Conservation (phyloP, 2,888 invertebrate genomes). For the Hyppa rectilinea region DNA sequence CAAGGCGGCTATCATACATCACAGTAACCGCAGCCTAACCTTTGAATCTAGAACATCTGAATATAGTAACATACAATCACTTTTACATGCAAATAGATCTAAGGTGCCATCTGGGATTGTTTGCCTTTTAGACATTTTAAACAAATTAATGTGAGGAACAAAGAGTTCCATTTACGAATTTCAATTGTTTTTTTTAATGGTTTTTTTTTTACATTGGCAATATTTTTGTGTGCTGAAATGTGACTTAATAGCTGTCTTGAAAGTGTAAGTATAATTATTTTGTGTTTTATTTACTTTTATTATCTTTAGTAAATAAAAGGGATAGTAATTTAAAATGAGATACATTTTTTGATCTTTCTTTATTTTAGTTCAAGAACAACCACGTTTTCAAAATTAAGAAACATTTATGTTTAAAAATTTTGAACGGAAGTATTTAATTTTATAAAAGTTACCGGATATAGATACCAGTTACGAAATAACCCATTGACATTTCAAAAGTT, state of each 20-base stretch:
- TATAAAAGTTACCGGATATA: constrained; percentile 21
- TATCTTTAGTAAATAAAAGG: no score
- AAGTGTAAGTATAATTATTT: not conserved
- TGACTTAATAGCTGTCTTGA: no score
- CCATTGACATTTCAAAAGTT: constrained; percentile 53
- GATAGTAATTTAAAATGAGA: not conserved
- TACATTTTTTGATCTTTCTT: not conserved
- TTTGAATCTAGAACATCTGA: constrained; percentile 57
- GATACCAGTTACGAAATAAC: constrained; percentile 46
- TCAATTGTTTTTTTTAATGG: constrained; percentile 1
- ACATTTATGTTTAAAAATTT: not conserved
- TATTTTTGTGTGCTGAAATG: not conserved
- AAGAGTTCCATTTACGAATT: not conserved
- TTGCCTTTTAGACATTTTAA: constrained; percentile 1
- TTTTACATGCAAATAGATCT: constrained; percentile 45
- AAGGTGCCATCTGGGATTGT: constrained; percentile 2
- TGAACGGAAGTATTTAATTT: constrained; percentile 36
- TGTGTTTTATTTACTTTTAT: not conserved
- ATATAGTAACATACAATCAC: constrained; percentile 54
- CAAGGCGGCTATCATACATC: constrained; percentile 63
- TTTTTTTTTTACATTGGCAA: constrained; percentile 9
- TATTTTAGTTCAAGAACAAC: constrained; percentile 25
- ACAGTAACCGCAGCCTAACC: constrained; percentile 60
- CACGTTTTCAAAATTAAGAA: constrained; percentile 6
- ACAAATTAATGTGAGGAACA: not conserved